Base-by-base conservation (phyloP, 1,140 invertebrate genomes). In the Coenobita brevimanus region DNA sequence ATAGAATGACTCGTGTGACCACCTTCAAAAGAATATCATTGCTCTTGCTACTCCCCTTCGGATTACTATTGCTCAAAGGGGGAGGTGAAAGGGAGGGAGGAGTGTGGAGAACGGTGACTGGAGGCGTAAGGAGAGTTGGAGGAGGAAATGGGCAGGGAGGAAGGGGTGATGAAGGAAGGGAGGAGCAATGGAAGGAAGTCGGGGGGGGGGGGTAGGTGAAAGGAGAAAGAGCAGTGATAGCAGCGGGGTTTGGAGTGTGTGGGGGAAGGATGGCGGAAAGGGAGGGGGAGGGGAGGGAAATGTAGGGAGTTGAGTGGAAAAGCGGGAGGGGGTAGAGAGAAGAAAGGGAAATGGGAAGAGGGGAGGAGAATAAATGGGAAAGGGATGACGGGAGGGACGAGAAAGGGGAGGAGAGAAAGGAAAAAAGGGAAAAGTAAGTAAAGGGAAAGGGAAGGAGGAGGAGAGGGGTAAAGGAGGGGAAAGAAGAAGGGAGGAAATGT, bases 111-210 rank as follows among this genome's bases (percentile, higher is more conserved):
- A n/a, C n/a, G n/a, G n/a, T n/a, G n/a, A n/a, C n/a, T n/a, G n/a
- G 10, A n/a, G 54, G n/a, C 10, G 54, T 10, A 57, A 57, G 54
- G 4, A 73, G 38, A 78, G 43, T 43, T 36, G 50, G 73, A 50
- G 73, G 50, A 43, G 43, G 36, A 41, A 43, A 50, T 36, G 50
- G 73, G 43, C 24, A 78, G 73, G 43, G 73, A 75, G 43, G 43
- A 43, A 78, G 73, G 43, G 73, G 38, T 33, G 71, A 41, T 21
- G 38, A 36, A 75, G 21, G 27, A 4, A n/a, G 21, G 8, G 38
- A 75, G 71, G 27, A 33, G 27, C 6, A 41, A 33, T 6, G 30
- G 27, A 33, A 33, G 30, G 21, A 33, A 75, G 71, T n/a, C 21
- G n/a, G 71, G 8, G 38, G 36, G 4, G 6, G 30, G 21, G 38